These are phyloP conservation scores for Turnix velox DNA, from an alignment of 2,113 vertebrate genomes.

Conservation along the genomic window DNA sequence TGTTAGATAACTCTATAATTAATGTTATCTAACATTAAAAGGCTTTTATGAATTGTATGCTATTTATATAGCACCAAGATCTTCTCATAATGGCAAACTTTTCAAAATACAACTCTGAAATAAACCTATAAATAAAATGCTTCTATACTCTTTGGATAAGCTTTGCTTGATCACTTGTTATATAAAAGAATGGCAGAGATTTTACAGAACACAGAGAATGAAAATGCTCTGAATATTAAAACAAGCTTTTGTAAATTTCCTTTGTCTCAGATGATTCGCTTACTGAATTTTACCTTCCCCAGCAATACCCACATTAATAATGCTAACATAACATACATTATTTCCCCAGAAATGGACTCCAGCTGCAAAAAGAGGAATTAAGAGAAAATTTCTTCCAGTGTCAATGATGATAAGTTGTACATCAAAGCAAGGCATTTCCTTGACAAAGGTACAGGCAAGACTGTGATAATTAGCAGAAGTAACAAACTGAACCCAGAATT, in stretches of 20 bases:
- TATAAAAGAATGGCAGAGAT: not conserved
- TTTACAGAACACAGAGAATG: not conserved
- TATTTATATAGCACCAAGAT: not conserved
- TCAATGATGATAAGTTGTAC: not conserved
- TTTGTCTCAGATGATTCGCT: not conserved
- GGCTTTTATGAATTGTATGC: not conserved
- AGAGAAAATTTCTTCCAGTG: not conserved
- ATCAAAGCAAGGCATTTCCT: not conserved
- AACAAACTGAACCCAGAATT: not conserved
- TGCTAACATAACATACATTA: not conserved
- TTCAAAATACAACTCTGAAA: not conserved
- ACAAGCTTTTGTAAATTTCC: not conserved
- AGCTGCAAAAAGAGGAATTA: not conserved
- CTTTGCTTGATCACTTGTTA: not conserved
- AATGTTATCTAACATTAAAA: not conserved
- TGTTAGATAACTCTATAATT: too few relatives aligned
- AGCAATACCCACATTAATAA: not conserved
- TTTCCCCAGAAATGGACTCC: fast-evolving
- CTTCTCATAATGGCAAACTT: not conserved
- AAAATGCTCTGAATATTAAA: not conserved
- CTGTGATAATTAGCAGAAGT: not conserved
- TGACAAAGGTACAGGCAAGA: not conserved
- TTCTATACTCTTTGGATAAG: not conserved
- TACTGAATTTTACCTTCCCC: not conserved
- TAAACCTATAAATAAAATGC: not conserved